These are phyloP conservation scores for Eonycteris spelaea DNA, from an alignment of 2,113 vertebrate genomes.

Conservation along the genomic window DNA sequence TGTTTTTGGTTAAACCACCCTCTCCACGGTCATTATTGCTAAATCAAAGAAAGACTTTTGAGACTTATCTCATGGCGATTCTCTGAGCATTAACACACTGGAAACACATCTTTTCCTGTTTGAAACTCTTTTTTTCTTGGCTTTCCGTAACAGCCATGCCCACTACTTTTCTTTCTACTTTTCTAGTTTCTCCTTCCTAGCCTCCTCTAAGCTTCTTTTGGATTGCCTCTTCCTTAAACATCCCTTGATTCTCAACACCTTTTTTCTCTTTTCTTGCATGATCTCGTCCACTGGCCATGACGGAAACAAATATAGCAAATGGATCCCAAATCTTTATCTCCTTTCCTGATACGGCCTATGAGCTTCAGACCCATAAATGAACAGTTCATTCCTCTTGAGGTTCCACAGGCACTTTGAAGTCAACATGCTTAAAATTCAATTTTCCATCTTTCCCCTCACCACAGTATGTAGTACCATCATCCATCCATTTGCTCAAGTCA, in stretches of 20 bases:
- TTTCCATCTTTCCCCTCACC: not conserved
- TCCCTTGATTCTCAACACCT: not conserved
- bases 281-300: not conserved
- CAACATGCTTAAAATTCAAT: not conserved
- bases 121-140: not conserved
- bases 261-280: not conserved
- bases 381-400: not conserved
- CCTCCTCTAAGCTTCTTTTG: not conserved
- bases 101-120: not conserved
- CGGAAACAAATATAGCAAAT: not conserved
- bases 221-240: not conserved
- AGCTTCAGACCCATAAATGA: not conserved
- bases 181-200: not conserved
- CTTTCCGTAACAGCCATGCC: not conserved
- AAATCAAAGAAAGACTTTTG: not conserved
- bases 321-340: not conserved
- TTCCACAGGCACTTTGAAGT: not conserved
- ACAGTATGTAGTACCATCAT: not conserved
- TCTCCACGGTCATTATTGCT: not conserved
- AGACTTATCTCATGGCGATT: not conserved
- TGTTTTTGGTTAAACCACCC: not conserved
- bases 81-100: not conserved
- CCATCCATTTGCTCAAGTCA: not conserved
- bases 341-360: not conserved
- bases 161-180: not conserved